A percentile compares a stretch with the other conserved stretches of the same genome.
Evolutionary conservation across 1,140 invertebrate species (phyloP).

Genomic region (Condylostylus longicornis): DNA sequence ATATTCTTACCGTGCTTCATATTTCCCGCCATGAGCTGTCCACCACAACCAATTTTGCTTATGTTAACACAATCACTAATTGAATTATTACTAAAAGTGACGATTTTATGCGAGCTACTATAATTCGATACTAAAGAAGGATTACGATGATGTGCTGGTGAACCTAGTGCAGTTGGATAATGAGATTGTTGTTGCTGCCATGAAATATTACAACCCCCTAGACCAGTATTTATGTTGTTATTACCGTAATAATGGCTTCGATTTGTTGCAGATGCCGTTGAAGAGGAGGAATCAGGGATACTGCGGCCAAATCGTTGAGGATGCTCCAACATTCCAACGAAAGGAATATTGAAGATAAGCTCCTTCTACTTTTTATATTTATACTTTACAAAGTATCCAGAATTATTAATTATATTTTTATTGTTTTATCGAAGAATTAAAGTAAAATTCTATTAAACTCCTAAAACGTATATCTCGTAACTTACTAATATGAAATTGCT

Average conservation of each 20-base stretch:
- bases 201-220: not conserved
- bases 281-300: conserved; percentile 30
- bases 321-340: conserved; percentile 31
- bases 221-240: conserved; percentile 16
- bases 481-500: too few relatives aligned
- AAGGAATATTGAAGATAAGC: not conserved
- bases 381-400: too few relatives aligned
- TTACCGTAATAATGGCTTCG: conserved; percentile 16
- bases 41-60: conserved; percentile 26
- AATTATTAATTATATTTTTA: too few relatives aligned
- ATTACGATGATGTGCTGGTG: conserved; percentile 21
- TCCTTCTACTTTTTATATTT: not conserved
- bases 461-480: too few relatives aligned
- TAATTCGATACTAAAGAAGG: conserved; percentile 29
- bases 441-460: too few relatives aligned
- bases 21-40: conserved; percentile 33
- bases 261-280: conserved; percentile 9
- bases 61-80: conserved; percentile 13
- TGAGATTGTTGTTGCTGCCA: conserved; percentile 15
- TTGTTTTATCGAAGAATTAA: too few relatives aligned
- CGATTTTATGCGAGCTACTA: conserved; percentile 31
- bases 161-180: not conserved
- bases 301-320: conserved; percentile 30
- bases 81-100: conserved; percentile 25
- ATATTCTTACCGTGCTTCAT: conserved; percentile 29